Conservation (phyloP, 1,140 invertebrate genomes). For the Rhopalosiphum maidis region DNA sequence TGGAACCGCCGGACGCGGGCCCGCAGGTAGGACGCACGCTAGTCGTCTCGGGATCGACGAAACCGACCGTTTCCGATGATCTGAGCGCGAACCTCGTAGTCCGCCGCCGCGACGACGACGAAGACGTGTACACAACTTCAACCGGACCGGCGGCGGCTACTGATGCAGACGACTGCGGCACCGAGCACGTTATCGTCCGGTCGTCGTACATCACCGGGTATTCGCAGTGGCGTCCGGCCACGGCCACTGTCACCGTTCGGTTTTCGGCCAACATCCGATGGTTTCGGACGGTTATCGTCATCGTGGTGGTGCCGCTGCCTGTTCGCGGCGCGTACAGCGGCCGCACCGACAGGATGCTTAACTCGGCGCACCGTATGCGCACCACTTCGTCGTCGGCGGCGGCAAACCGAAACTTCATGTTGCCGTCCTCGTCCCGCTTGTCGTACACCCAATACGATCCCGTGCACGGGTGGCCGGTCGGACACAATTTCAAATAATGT, state of each 20-base stretch:
- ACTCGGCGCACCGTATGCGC: background rate
- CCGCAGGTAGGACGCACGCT: background rate
- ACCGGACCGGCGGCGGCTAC: background rate
- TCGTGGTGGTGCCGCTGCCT: background rate
- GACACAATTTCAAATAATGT: constrained; percentile 10
- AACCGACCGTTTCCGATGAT: background rate
- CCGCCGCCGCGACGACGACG: background rate
- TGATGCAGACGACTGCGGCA: background rate
- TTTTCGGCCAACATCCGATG: background rate
- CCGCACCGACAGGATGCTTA: background rate
- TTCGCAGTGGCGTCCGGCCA: background rate
- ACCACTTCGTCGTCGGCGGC: background rate
- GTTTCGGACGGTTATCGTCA: background rate
- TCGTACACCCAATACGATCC: background rate
- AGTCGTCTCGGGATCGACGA: background rate
- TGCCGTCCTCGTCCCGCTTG: background rate
- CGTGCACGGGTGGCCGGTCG: background rate
- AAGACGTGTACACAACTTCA: background rate
- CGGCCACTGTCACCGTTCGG: background rate
- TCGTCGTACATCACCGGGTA: background rate
- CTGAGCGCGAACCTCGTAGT: background rate
- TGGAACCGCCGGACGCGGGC: background rate
- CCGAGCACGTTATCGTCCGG: background rate
- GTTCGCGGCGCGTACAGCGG: background rate
- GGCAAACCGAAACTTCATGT: background rate